Evolutionary conservation across 35 echinoderm and acorn worm species (phyloP).

Genomic region (Ophiothrix spiculata): DNA sequence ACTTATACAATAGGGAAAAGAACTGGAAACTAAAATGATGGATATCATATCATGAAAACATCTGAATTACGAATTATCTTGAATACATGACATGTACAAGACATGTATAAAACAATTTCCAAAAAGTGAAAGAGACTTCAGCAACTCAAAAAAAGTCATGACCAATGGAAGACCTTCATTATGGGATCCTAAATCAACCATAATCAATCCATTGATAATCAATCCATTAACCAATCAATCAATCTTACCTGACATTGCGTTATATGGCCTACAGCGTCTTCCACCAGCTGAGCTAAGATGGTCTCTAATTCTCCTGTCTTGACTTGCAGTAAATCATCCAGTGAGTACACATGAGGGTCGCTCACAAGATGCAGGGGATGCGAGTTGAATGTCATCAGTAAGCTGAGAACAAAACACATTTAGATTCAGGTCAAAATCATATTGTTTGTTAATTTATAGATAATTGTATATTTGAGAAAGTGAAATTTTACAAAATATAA

Average conservation of each 20-base stretch:
- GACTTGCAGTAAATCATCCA: conserved; percentile 67
- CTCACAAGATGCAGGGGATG: conserved; percentile 59
- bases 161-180: too few relatives aligned
- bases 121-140: too few relatives aligned
- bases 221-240: too few relatives aligned
- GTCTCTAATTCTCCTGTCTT: conserved; percentile 69
- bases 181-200: too few relatives aligned
- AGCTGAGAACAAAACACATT: conserved; percentile 31
- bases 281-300: conserved; percentile 49
- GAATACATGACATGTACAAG: too few relatives aligned
- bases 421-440: background rate
- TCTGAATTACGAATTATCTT: too few relatives aligned
- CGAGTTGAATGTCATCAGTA: conserved; percentile 52
- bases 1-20: too few relatives aligned
- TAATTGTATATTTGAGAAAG: background rate
- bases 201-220: background rate
- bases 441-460: background rate
- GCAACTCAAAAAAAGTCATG: background rate
- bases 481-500: too few relatives aligned
- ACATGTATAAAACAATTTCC: too few relatives aligned
- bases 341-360: conserved; percentile 75
- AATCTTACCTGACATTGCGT: conserved; percentile 68
- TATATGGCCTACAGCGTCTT: conserved; percentile 55
- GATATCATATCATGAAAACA: too few relatives aligned
- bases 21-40: too few relatives aligned